A percentile compares a stretch with the other conserved stretches of the same genome.
These are phyloP conservation scores for Mayetiola destructor DNA, from an alignment of 2,888 invertebrate genomes.

Conservation along the genomic window DNA sequence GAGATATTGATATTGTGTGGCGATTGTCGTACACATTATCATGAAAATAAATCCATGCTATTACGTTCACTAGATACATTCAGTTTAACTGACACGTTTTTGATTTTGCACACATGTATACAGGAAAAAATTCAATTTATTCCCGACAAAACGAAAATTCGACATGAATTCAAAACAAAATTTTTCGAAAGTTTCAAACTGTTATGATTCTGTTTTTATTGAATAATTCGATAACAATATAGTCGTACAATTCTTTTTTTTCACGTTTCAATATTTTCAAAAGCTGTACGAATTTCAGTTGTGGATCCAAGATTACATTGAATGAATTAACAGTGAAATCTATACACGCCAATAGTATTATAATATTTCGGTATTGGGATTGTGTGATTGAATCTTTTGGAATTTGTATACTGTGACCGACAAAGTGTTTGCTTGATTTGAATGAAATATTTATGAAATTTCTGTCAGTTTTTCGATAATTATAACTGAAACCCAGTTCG, in stretches of 20 bases:
- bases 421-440: not conserved
- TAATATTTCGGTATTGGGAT: not conserved
- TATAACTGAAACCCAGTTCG: not conserved
- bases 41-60: not conserved
- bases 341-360: not conserved
- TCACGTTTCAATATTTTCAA: not conserved
- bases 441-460: not conserved
- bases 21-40: not conserved
- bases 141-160: not conserved
- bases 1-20: not conserved
- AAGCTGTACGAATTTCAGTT: not conserved
- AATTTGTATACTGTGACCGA: not conserved
- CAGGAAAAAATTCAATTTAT: not conserved
- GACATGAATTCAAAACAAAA: not conserved
- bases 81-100: not conserved
- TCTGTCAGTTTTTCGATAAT: not conserved
- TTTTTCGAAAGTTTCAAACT: not conserved
- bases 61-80: not conserved
- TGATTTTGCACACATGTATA: not conserved
- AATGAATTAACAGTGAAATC: not conserved
- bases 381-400: not conserved
- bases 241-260: not conserved
- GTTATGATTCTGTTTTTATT: not conserved
- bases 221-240: not conserved
- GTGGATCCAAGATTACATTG: not conserved